These are phyloP conservation scores for Lithobates sylvaticus DNA, from an alignment of 2,797 vertebrate species.

Conservation along the genomic window DNA sequence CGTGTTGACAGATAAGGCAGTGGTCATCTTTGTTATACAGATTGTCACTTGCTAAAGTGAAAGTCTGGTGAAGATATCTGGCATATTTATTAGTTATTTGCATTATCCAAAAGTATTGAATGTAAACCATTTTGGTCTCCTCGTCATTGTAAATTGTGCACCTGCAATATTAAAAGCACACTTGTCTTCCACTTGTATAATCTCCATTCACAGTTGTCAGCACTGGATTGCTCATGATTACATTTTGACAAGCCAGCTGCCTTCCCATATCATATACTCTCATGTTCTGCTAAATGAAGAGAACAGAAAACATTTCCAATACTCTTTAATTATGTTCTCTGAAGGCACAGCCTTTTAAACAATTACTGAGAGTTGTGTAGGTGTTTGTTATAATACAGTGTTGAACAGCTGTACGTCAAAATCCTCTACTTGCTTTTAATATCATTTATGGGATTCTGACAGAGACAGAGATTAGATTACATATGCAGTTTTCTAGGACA, in stretches of 20 bases:
- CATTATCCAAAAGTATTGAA: no score
- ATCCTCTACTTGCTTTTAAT: conserved; percentile 35
- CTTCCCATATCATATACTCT: conserved; percentile 53
- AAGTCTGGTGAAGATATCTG: no score
- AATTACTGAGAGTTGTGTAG: conserved; percentile 55
- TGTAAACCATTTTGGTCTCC: background rate
- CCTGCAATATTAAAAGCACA: conserved; percentile 32
- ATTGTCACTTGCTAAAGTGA: no score
- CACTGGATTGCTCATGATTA: conserved; percentile 11
- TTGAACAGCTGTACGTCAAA: conserved; percentile 34
- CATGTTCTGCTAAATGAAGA: conserved; percentile 51
- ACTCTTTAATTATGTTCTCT: conserved; percentile 59
- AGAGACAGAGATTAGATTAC: conserved; percentile 14
- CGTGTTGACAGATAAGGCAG: no score
- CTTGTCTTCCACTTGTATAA: conserved; percentile 48
- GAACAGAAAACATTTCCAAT: conserved; percentile 56
- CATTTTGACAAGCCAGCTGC: conserved; percentile 53
- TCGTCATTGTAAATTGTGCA: conserved; percentile 47
- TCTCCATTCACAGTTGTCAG: conserved; percentile 26
- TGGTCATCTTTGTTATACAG: no score
- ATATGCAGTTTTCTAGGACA: conserved; percentile 34
- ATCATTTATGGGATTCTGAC: conserved; percentile 22
- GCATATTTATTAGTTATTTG: no score
- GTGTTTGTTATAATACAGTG: conserved; percentile 57
- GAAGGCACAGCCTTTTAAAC: conserved; percentile 57